A percentile compares a stretch with the other conserved stretches of the same genome.
Conservation (phyloP, 2,113 vertebrate species). For the Psammodynastes pulverulentus region DNA sequence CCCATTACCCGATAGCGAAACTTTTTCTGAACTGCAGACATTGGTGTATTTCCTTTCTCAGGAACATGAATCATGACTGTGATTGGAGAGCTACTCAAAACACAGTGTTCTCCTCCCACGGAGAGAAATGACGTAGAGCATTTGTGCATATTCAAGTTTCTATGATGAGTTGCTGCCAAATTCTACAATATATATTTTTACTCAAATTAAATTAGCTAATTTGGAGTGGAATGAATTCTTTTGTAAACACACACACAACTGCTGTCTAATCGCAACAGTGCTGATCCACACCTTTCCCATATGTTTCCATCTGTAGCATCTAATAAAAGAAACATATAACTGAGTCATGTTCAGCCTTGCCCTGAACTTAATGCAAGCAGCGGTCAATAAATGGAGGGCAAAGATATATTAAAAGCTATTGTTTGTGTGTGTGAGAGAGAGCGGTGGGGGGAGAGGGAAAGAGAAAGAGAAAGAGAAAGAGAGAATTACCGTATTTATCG, state of each 20-base stretch:
- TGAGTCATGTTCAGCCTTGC: not conserved
- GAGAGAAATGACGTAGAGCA: not conserved
- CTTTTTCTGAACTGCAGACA: not conserved
- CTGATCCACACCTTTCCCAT: not conserved
- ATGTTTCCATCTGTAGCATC: not conserved
- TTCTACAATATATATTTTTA: not conserved
- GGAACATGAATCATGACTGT: not conserved
- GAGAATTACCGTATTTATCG: too few relatives aligned
- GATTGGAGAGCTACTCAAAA: not conserved
- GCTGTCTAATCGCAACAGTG: not conserved
- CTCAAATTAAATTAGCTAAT: not conserved
- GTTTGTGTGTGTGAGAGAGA: not conserved
- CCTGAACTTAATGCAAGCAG: not conserved
- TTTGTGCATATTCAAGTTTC: not conserved
- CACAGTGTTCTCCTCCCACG: too few relatives aligned
- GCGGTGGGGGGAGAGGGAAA: accelerated
- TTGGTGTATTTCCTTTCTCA: not conserved
- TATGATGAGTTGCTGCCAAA: not conserved
- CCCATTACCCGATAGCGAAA: not conserved
- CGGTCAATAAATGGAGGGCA: not conserved
- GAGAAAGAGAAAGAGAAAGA: too few relatives aligned
- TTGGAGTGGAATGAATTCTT: not conserved
- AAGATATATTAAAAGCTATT: not conserved
- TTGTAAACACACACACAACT: not conserved
- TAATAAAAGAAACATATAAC: not conserved